phyloP scores from a whole-genome alignment of 2,888 invertebrate species.

The Hirtodrosophila cameraria region DNA sequence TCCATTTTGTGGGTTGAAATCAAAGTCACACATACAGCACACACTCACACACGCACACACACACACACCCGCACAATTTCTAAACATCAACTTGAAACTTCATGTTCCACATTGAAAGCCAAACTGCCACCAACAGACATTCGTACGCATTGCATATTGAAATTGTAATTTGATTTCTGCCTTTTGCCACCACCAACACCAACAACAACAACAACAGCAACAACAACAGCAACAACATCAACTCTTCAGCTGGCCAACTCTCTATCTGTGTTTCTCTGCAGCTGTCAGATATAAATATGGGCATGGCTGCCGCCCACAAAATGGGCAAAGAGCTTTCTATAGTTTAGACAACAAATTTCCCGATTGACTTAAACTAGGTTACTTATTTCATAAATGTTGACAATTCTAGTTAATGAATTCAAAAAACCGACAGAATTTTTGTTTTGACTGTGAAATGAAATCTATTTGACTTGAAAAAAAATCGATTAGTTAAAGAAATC shows the following conservation, averaged over 20 bases:
- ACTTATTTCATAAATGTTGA: too few relatives aligned
- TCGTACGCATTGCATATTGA: slow-evolving; percentile 77
- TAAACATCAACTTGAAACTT: slow-evolving; percentile 74
- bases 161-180: slow-evolving; percentile 79
- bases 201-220: slow-evolving; percentile 37
- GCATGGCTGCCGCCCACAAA: too few relatives aligned
- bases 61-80: slow-evolving; percentile 32
- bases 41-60: slow-evolving; percentile 1
- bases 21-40: slow-evolving; percentile 47
- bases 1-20: slow-evolving; percentile 72
- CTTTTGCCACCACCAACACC: slow-evolving; percentile 65
- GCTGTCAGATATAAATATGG: slow-evolving; percentile 14
- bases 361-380: slow-evolving; percentile 6
- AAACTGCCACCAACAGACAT: slow-evolving; percentile 76
- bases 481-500: too few relatives aligned
- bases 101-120: slow-evolving; percentile 74
- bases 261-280: background rate
- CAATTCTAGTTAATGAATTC: too few relatives aligned
- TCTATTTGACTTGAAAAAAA: too few relatives aligned
- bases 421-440: too few relatives aligned
- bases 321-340: slow-evolving; percentile 26
- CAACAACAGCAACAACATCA: slow-evolving; percentile 37
- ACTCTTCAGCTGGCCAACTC: slow-evolving; percentile 40
- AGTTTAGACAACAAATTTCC: slow-evolving; percentile 9
- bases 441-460: too few relatives aligned